Base-by-base conservation (phyloP, 2,888 invertebrate species). In the Melinaea menophilus region DNA sequence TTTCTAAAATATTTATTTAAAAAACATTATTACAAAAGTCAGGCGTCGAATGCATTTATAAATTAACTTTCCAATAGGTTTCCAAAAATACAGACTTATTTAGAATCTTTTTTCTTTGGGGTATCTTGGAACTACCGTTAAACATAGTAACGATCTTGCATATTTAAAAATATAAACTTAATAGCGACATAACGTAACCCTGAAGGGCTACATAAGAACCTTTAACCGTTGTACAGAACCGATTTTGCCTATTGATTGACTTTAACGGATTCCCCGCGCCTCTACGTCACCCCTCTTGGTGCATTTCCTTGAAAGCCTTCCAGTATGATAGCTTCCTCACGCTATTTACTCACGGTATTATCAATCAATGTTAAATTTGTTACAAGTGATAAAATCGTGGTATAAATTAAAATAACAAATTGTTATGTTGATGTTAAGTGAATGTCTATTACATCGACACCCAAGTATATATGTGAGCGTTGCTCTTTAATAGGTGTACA, bases 221-320 rank as follows among this genome's bases (percentile, higher is more conserved):
- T 55, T 61, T 58, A 37, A 51, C 51, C 55, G 62, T 62, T 65
- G 59, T 61, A 54, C 56, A 59, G 63, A 63, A 60, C 59, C 60
- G 63, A 60, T 62, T 63, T 47, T 55, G 62, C 74, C 78, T 85
- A 86, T 86, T 83, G 87, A 87, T 87, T 88, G 82, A 80, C 77
- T 81, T 73, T 68, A 55, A 41, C 63, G 48, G 65, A 55, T 67
- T 61, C 65, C 67, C 62, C 75, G 75, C 75, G 69, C 71, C 64
- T 69, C 74, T 68, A 69, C 69, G 67, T 63, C 70, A 60, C 67
- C 70, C 73, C 67, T 72, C 67, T 66, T 69, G 72, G 69, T 86
- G 84, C 82, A 85, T 81, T 86, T 82, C 78, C 77, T 80, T 73
- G 68, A 74, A 76, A 73, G 68, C 72, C 67, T 73, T 73, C 72